Conservation (phyloP, 2,113 vertebrate genomes). For the Chloebia gouldiae region DNA sequence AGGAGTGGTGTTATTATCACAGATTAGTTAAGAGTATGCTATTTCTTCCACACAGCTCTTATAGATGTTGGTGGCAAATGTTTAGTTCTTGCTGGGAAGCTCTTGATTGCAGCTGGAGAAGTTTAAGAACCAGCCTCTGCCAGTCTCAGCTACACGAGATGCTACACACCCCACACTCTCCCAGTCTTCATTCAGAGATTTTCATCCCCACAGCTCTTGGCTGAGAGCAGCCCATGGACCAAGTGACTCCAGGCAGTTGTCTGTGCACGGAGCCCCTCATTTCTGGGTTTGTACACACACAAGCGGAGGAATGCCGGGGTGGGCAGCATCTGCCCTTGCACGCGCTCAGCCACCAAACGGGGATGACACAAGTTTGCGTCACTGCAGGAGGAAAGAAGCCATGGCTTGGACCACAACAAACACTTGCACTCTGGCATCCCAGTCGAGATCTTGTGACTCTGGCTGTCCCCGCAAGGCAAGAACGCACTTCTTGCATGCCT, state of each 20-base stretch:
- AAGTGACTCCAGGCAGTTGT: neutral
- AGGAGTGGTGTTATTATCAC: neutral
- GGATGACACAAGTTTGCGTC: neutral
- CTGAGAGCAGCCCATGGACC: neutral
- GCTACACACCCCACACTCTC: neutral
- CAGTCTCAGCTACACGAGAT: neutral
- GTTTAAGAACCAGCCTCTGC: neutral
- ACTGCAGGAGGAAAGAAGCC: neutral
- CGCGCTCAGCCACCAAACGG: neutral
- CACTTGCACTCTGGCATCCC: neutral
- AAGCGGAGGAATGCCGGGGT: accelerated
- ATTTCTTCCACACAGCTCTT: neutral
- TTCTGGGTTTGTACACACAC: neutral
- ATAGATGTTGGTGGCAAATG: neutral
- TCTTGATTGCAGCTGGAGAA: neutral
- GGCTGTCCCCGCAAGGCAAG: neutral
- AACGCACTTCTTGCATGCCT: neutral
- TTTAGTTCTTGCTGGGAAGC: neutral
- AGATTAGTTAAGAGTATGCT: neutral
- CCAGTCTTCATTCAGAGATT: neutral
- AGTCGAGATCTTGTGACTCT: slow-evolving; percentile 1
- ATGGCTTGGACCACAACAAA: slow-evolving; percentile 29
- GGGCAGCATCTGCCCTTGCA: neutral
- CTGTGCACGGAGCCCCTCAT: neutral
- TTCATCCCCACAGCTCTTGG: neutral